A percentile compares a stretch with the other conserved stretches of the same genome.
Evolutionary conservation across 2,113 vertebrate species (phyloP).

Genomic region (Melanocharis versteri): DNA sequence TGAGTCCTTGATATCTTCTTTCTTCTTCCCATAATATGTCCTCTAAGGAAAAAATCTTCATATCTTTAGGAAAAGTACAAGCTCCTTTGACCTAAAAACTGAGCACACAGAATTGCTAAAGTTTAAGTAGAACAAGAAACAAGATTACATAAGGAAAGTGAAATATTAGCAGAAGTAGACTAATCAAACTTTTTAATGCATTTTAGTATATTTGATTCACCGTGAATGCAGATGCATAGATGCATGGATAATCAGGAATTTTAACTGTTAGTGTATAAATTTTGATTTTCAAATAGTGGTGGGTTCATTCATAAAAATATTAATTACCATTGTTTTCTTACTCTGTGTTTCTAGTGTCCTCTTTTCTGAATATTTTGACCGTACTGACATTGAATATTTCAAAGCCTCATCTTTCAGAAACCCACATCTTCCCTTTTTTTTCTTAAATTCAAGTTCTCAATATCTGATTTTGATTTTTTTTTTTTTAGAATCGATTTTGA

Average conservation of each 20-base stretch:
- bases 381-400: background rate
- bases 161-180: background rate
- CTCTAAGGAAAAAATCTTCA: background rate
- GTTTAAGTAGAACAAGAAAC: background rate
- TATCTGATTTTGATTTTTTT: background rate
- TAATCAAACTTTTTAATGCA: background rate
- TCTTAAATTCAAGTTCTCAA: background rate
- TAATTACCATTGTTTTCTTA: background rate
- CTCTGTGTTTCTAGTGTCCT: background rate
- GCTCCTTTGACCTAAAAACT: background rate
- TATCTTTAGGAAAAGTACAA: background rate
- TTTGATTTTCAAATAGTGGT: background rate
- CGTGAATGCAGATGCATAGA: too few species aligned
- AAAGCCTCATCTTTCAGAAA: background rate
- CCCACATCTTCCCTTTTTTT: background rate
- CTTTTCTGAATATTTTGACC: background rate
- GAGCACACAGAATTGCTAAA: background rate
- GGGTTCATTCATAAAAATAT: background rate
- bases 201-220: background rate
- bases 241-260: background rate
- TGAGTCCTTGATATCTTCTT: background rate
- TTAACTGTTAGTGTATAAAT: background rate
- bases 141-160: background rate
- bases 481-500: background rate
- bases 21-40: background rate